Percentiles rank a stretch among this genome's conserved stretches.
phyloP scores from a whole-genome alignment of 2,888 invertebrate species.

The Romanomermis culicivorax region DNA sequence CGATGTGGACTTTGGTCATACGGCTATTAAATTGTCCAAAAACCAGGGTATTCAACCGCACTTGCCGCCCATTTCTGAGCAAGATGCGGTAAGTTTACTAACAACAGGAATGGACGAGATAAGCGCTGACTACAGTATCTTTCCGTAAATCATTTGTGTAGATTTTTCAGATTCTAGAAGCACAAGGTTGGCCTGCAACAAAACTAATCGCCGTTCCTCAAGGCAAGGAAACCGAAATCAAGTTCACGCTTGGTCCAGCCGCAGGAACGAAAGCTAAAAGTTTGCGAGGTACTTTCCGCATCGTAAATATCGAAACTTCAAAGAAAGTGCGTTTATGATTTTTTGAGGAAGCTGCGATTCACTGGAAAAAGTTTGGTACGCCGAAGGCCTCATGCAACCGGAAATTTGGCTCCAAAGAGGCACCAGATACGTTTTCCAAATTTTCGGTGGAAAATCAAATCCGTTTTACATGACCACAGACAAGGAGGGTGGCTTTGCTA shows the following conservation, averaged over 20 bases:
- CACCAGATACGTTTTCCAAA: not conserved
- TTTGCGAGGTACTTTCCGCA: not conserved
- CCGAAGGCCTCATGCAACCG: slow-evolving; percentile 3
- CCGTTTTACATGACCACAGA: slow-evolving; percentile 1
- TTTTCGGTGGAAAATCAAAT: not conserved
- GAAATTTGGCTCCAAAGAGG: not conserved
- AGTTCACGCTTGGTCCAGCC: not conserved
- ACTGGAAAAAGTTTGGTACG: not conserved
- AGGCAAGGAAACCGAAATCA: not conserved
- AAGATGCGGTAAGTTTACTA: not conserved
- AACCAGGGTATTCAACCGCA: not conserved
- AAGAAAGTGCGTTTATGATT: not conserved
- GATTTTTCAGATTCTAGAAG: no score
- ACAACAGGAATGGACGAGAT: not conserved
- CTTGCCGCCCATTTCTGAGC: not conserved
- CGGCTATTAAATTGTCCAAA: slow-evolving; percentile 6
- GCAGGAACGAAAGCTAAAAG: not conserved
- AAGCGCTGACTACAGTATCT: not conserved
- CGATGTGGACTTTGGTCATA: slow-evolving; percentile 21
- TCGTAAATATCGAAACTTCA: not conserved
- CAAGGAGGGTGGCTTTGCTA: not conserved
- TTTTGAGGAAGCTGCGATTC: slow-evolving; percentile 2
- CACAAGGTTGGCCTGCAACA: not conserved
- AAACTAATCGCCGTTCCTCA: not conserved
- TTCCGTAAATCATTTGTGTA: not conserved